A percentile compares a stretch with the other conserved stretches of the same genome.
phyloP scores from a whole-genome alignment of 2,888 invertebrate genomes.

The Thysanoteuthis rhombus region DNA sequence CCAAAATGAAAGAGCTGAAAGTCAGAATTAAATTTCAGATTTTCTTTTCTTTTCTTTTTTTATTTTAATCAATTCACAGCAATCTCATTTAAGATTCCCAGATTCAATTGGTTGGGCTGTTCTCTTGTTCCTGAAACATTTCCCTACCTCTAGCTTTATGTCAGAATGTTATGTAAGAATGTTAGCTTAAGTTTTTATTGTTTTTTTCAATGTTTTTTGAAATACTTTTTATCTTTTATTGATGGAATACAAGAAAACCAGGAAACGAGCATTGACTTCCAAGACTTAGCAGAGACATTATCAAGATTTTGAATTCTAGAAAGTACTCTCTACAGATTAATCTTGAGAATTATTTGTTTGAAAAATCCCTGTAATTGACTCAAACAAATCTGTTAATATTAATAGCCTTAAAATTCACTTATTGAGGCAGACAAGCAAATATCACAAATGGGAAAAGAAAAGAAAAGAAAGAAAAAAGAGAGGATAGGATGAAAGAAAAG shows the following conservation, averaged over 20 bases:
- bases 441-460: not conserved
- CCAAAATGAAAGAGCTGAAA: not conserved
- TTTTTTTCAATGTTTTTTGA: not conserved
- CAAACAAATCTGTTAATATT: not conserved
- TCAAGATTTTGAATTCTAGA: not conserved
- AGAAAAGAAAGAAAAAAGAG: too few relatives aligned
- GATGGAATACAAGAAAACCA: not conserved
- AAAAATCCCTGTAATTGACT: not conserved
- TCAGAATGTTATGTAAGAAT: not conserved
- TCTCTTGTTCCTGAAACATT: not conserved
- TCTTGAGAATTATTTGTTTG: not conserved
- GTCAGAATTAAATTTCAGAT: constrained; percentile 12
- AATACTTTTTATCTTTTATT: not conserved
- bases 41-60: not conserved
- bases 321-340: not conserved
- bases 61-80: not conserved
- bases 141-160: not conserved
- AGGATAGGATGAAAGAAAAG: not conserved
- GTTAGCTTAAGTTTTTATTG: not conserved
- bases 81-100: not conserved
- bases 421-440: not conserved
- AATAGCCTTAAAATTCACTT: not conserved
- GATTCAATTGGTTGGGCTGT: constrained; percentile 12
- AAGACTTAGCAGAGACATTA: not conserved
- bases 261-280: not conserved